A percentile compares a stretch with the other conserved stretches of the same genome.
These are phyloP conservation scores for Brachynemurus nebulosus DNA, from an alignment of 2,888 invertebrate genomes.

Conservation along the genomic window DNA sequence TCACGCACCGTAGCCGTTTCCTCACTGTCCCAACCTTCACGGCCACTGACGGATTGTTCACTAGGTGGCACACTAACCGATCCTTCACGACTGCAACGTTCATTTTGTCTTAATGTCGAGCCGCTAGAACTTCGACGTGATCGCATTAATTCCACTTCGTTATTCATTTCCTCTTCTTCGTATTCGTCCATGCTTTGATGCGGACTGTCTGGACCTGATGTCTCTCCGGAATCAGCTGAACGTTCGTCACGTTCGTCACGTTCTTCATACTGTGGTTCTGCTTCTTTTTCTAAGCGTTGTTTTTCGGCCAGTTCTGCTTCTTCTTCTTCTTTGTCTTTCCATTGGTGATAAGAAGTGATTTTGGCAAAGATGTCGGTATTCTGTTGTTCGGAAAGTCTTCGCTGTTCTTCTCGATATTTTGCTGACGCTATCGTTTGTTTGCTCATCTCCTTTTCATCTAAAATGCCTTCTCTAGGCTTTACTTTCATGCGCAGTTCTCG, in stretches of 20 bases:
- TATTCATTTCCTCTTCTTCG: constrained; percentile 48
- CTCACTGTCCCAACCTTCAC: constrained; percentile 31
- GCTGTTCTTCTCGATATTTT: constrained; percentile 24
- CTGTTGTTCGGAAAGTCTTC: constrained; percentile 16
- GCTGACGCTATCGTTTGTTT: constrained; percentile 28
- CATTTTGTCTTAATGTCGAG: constrained; percentile 27
- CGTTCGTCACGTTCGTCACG: constrained; percentile 29
- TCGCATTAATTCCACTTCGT: constrained; percentile 28
- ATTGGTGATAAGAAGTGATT: constrained; percentile 36
- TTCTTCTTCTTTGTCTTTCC: constrained; percentile 25
- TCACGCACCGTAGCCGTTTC: constrained; percentile 27
- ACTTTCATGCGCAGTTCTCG: constrained; percentile 62
- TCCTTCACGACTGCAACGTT: constrained; percentile 29
- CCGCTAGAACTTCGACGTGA: constrained; percentile 32
- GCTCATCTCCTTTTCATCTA: constrained; percentile 29
- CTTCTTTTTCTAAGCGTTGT: constrained; percentile 18
- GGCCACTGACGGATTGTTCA: constrained; percentile 30
- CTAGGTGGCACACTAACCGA: constrained; percentile 31
- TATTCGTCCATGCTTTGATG: constrained; percentile 58
- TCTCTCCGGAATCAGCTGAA: constrained; percentile 75
- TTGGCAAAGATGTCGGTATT: constrained; percentile 27
- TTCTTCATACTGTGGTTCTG: constrained; percentile 12
- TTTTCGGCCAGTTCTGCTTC: constrained; percentile 16
- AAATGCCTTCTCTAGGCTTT: constrained; percentile 30
- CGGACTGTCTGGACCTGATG: constrained; percentile 80